Evolutionary conservation across 2,888 invertebrate species (phyloP).

Genomic region (Ophraella communa): DNA sequence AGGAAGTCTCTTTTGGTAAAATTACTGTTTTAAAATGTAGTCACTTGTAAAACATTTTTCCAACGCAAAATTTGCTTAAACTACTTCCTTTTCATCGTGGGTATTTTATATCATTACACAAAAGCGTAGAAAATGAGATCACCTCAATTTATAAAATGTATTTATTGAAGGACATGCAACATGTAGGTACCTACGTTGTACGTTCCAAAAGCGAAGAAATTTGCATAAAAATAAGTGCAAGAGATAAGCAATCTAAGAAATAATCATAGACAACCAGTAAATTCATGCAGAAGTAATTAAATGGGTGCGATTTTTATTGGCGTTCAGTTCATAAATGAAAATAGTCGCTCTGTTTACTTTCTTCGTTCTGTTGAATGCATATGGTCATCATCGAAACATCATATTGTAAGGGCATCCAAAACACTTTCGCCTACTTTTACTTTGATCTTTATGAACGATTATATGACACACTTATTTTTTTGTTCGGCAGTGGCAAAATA

Average conservation of each 20-base stretch:
- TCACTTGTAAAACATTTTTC: background rate
- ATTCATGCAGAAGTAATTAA: background rate
- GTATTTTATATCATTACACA: conserved; percentile 19
- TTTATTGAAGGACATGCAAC: conserved; percentile 11
- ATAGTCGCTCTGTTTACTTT: background rate
- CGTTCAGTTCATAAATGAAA: no score
- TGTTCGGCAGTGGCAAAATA: background rate
- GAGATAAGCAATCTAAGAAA: background rate
- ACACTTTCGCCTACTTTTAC: conserved; percentile 30
- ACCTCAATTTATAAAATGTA: conserved; percentile 19
- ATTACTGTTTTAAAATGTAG: background rate
- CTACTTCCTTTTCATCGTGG: conserved; percentile 25
- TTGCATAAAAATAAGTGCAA: conserved; percentile 1
- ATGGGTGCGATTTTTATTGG: background rate
- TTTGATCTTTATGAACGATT: background rate
- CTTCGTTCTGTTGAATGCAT: background rate
- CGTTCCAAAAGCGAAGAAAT: conserved; percentile 8
- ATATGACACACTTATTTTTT: background rate
- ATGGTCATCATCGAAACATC: background rate
- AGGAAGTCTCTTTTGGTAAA: background rate
- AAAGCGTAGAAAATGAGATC: conserved; percentile 25
- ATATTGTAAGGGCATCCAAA: conserved; percentile 9
- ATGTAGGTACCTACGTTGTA: no score
- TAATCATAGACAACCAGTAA: background rate
- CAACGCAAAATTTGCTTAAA: conserved; percentile 1